Conservation (phyloP, 2,888 invertebrate genomes). For the Dilophus febrilis region DNA sequence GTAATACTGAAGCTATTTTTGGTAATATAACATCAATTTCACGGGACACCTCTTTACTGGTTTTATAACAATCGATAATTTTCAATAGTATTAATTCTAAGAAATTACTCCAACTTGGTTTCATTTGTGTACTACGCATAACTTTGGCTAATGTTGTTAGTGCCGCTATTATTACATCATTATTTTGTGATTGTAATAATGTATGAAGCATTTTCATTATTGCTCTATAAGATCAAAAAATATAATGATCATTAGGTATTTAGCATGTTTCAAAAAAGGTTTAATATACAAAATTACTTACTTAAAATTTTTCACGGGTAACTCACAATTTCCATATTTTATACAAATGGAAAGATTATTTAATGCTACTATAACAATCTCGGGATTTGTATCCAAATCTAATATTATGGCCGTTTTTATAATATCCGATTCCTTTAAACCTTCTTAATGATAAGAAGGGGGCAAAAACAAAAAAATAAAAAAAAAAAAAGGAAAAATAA, state of each 20-base stretch:
- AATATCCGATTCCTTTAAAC: conserved; percentile 30
- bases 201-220: conserved; percentile 63
- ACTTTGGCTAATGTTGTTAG: conserved; percentile 72
- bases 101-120: conserved; percentile 69
- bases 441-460: no score
- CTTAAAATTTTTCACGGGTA: conserved; percentile 34
- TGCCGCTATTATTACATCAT: conserved; percentile 56
- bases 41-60: conserved; percentile 56
- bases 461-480: no score
- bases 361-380: conserved; percentile 27
- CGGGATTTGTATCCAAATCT: conserved; percentile 21
- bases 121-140: conserved; percentile 56
- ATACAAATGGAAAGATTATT: conserved; percentile 31
- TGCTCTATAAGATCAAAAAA: conserved; percentile 30
- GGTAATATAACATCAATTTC: conserved; percentile 71
- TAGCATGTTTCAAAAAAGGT: no score
- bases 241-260: conserved; percentile 2
- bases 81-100: conserved; percentile 80
- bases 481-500: background rate
- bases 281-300: conserved; percentile 15
- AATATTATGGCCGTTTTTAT: conserved; percentile 28
- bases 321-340: conserved; percentile 33
- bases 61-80: conserved; percentile 72
- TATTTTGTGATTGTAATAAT: conserved; percentile 36
- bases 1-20: conserved; percentile 59